Evolutionary conservation across 1,140 invertebrate genomes (phyloP), one percentile per base, ranked within the genome.

Genomic region (Meloidogyne chitwoodi): DNA sequence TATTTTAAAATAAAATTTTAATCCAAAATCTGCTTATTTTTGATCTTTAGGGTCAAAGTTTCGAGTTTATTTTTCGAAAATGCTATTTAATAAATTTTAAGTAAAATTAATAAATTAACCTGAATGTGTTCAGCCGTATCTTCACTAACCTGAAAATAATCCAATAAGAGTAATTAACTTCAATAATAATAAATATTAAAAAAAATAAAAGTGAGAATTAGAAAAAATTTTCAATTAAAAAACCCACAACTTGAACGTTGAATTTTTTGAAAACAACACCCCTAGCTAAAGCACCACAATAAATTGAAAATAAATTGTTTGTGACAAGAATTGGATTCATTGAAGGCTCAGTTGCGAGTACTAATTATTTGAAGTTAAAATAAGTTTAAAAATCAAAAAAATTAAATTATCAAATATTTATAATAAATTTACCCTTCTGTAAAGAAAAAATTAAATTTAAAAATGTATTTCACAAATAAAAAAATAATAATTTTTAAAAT

Each of bases 71-170:
- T n/a, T n/a, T n/a, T n/a, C n/a, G n/a, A n/a, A n/a, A n/a, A n/a
- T n/a, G n/a, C n/a, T n/a, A n/a, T n/a, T n/a, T n/a, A n/a, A n/a
- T n/a, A n/a, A n/a, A n/a, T n/a, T n/a, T n/a, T n/a, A n/a, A n/a
- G n/a, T n/a, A n/a, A n/a, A n/a, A n/a, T n/a, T n/a, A 76, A 26
- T 24, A 34, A 24, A 19, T 34, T 26, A 24, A 79, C 83, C 73
- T 85, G 84, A 74, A 86, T 86, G n/a, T 87, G 85, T 69, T 84
- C 84, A 11, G 85, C 85, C 8, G 81, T 77, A 69, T 86, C 85
- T 77, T 86, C 85, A 22, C 81, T 83, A 29, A 86, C 83, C 24
- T 56, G 0, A 22, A 41, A 41, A 1, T 14, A 0, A 10, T 38
- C 1, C n/a, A n/a, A n/a, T n/a, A n/a, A n/a, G n/a, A n/a, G n/a